Percentiles rank a stretch among this genome's conserved stretches.
Conservation (phyloP, 2,888 invertebrate species). For the Habrosyne pyritoides region DNA sequence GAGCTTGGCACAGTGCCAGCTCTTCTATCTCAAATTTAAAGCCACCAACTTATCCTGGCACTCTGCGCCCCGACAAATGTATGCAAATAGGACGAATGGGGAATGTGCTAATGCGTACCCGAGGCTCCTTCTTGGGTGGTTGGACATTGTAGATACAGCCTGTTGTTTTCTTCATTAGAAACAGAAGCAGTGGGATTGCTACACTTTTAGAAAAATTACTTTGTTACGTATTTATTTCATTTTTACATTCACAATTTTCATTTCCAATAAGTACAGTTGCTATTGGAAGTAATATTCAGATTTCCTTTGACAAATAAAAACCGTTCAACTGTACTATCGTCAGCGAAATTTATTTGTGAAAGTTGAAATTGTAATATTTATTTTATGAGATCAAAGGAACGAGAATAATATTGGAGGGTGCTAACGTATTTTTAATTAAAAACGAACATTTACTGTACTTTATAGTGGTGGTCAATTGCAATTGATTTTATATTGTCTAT, state of each 20-base stretch:
- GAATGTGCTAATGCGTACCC: constrained; percentile 34
- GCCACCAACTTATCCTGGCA: constrained; percentile 54
- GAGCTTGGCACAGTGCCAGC: constrained; percentile 61
- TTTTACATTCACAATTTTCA: background rate
- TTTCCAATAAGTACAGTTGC: background rate
- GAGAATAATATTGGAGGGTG: too few relatives aligned
- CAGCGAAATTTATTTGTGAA: too few relatives aligned
- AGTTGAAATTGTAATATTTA: too few relatives aligned
- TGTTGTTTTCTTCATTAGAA: constrained; percentile 63
- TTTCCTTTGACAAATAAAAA: too few relatives aligned
- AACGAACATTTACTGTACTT: too few relatives aligned
- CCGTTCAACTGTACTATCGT: too few relatives aligned
- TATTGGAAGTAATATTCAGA: too few relatives aligned
- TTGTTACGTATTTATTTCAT: background rate
- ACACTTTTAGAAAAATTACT: background rate
- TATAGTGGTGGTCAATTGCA: too few relatives aligned
- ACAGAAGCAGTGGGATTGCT: constrained; percentile 38
- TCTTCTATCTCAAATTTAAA: constrained; percentile 55
- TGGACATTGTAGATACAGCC: constrained; percentile 46
- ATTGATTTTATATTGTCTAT: too few relatives aligned
- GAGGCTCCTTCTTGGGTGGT: constrained; percentile 44
- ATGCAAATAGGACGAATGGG: constrained; percentile 24
- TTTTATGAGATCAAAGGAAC: too few relatives aligned
- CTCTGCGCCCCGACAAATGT: constrained; percentile 34
- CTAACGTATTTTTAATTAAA: too few relatives aligned